Evolutionary conservation across 2,113 vertebrate genomes (phyloP).

Genomic region (Carollia perspicillata): DNA sequence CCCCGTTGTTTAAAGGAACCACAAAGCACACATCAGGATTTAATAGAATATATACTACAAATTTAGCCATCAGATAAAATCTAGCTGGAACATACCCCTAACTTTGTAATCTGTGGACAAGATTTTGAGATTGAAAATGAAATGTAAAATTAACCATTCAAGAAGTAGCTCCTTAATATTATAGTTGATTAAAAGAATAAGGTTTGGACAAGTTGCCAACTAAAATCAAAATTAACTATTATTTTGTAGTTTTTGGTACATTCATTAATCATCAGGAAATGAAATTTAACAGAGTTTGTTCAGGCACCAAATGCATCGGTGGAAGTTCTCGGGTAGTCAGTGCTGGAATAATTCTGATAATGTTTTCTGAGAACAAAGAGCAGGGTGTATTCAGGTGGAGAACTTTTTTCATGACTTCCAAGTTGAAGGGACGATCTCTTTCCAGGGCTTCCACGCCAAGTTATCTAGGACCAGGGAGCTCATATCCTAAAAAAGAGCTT

Average conservation of each 20-base stretch:
- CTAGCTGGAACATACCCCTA: constrained; percentile 66
- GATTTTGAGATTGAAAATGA: constrained; percentile 16
- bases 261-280: constrained; percentile 11
- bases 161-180: neutral
- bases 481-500: neutral
- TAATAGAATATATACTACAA: constrained; percentile 61
- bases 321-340: neutral
- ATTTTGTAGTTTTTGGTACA: neutral
- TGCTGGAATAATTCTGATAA: neutral
- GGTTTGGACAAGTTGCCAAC: neutral
- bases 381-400: neutral
- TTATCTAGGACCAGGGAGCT: neutral
- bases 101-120: constrained; percentile 65
- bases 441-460: neutral
- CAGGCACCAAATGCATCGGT: neutral
- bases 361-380: neutral
- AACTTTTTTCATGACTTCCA: neutral
- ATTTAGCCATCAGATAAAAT: constrained; percentile 75
- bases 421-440: neutral
- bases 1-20: constrained; percentile 55
- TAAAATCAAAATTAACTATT: constrained; percentile 1
- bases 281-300: neutral
- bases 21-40: constrained; percentile 70
- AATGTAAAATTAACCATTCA: neutral
- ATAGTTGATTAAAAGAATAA: neutral